Evolutionary conservation across 2,797 vertebrate species (phyloP).

Genomic region (Dicrostonyx torquatus): DNA sequence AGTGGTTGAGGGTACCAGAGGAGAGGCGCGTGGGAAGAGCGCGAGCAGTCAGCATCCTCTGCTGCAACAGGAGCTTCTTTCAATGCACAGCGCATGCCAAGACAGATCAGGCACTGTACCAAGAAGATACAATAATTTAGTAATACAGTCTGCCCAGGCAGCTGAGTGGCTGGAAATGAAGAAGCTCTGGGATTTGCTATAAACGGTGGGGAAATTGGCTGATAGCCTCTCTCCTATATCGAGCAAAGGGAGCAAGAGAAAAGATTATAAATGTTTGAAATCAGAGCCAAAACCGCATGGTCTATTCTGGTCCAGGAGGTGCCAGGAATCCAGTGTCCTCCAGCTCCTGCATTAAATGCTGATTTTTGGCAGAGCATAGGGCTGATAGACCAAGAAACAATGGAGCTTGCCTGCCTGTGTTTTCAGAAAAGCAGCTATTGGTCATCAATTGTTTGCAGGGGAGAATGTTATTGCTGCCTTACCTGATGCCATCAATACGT

Average conservation of each 20-base stretch:
- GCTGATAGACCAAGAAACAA: slow-evolving; percentile 28
- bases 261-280: slow-evolving; percentile 75
- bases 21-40: slow-evolving; percentile 70
- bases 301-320: slow-evolving; percentile 52
- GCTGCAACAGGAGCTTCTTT: slow-evolving; percentile 79
- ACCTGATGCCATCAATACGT: background rate
- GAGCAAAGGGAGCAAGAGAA: slow-evolving; percentile 74
- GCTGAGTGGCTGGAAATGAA: slow-evolving; percentile 78
- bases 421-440: slow-evolving; percentile 59
- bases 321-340: slow-evolving; percentile 56
- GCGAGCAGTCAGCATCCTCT: slow-evolving; percentile 74
- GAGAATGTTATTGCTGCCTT: background rate
- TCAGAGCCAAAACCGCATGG: slow-evolving; percentile 66
- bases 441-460: slow-evolving; percentile 40
- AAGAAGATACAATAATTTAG: slow-evolving; percentile 81
- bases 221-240: slow-evolving; percentile 67
- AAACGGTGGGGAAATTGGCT: slow-evolving; percentile 76
- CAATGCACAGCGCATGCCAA: slow-evolving; percentile 71
- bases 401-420: slow-evolving; percentile 24
- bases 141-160: slow-evolving; percentile 79
- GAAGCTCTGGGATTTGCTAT: slow-evolving; percentile 77
- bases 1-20: slow-evolving; percentile 68
- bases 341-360: slow-evolving; percentile 44
- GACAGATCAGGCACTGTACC: slow-evolving; percentile 75
- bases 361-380: background rate